Evolutionary conservation across 2,113 vertebrate species (phyloP), one percentile per base, ranked within the genome.

Genomic region (Thryonomys swinderianus): DNA sequence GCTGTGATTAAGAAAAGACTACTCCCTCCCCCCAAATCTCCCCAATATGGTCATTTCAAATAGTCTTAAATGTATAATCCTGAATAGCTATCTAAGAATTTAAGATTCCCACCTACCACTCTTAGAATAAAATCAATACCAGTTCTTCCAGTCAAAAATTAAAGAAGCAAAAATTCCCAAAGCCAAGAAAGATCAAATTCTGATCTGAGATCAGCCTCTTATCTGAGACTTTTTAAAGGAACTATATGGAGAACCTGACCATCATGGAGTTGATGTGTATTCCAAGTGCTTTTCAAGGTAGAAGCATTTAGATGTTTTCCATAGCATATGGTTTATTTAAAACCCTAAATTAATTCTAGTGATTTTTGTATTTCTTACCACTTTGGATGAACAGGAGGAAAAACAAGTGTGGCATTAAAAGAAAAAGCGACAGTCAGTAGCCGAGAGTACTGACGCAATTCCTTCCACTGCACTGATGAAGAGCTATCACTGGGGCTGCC

Each of bases 1-100:
- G 97, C 94, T 94, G 79, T 97, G 96, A 97, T 96, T 96, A 97
- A 85, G 83, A 98, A 98, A 97, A 80, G 30, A 91, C 95, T 85
- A 79, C 34, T 80, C 81, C 79, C 53, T 80, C 80, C 16, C 71
- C 53, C 27, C 42, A 96, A 71, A 84, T 67, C 90, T 94, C 13
- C 25, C 88, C 59, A 95, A 89, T 81, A 90, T 45, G 40, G n/a
- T 66, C 83, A 78, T 89, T 95, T 94, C 83, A 95, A 95, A 80
- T 57, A 42, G 79, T 91, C 94, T 95, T 86, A 96, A 94, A 96
- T 48, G 20, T 91, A 34, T 66, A 78, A 90, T 91, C 90, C 95
- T 87, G 93, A 83, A n/a, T 48, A 92, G 48, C 62, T 62, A 90
- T 42, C 48, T 92, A 92, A 76, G 61, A 76, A n/a, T 83, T 86